Base-by-base conservation (phyloP, 1,140 invertebrate species). In the Brachionus rubens region DNA sequence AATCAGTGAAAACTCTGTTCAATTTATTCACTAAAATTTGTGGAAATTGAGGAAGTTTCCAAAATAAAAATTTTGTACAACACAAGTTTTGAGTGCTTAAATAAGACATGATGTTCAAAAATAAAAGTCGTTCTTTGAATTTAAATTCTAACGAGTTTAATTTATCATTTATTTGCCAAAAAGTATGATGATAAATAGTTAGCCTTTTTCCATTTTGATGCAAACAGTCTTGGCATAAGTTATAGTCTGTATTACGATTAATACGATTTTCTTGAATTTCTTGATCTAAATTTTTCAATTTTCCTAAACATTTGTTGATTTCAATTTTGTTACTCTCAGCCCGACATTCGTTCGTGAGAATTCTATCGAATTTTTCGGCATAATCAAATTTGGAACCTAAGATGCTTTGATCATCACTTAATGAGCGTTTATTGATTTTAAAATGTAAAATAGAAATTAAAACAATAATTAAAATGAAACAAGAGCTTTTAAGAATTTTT, bases 31-130 rank as follows among this genome's bases (percentile, higher is more conserved):
- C 26, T 10, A 72, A 3, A 16, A 10, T 9, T 9, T 7, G 7
- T 40, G 68, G 68, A 40, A 72, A 72, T 14, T 72, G 16, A 24
- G 21, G 21, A 43, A 72, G 21, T 30, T 72, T 72, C 68, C 68
- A 72, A 54, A 72, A 72, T 14, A 72, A 26, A n/a, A 48, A 40
- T 21, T 54, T 48, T 7, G 43, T 48, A 41, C 68, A 72, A 21
- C 68, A 72, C 12, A 72, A 30, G 16, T 72, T 72, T 41, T 72
- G 68, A 19, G 68, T 48, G 12, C 16, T 30, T 10, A 72, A 48
- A 54, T 48, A 72, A 19, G 68, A 72, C 68, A 72, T 72, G 2
- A 72, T 43, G 40, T 72, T 72, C 1, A 72, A 26, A 12, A 36
- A 21, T 24, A 72, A 33, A 48, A 72, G 43, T 10, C 68, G 41